Evolutionary conservation across 2,888 invertebrate genomes (phyloP).

Genomic region (Luperina testacea): DNA sequence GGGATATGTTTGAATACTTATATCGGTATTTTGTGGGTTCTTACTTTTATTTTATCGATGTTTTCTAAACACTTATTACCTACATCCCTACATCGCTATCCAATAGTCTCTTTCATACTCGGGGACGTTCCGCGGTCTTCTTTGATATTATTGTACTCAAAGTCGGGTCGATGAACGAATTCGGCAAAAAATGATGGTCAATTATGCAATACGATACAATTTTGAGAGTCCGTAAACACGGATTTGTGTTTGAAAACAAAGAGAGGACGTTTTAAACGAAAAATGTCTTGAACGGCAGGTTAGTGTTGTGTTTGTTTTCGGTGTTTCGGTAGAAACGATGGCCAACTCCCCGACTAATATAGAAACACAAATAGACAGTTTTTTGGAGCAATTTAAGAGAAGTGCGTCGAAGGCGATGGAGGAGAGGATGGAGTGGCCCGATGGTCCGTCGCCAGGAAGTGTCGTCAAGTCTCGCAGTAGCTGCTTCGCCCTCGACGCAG

Average conservation of each 20-base stretch:
- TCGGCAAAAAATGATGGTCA: slow-evolving; percentile 73
- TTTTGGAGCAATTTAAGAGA: slow-evolving; percentile 95
- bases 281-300: slow-evolving; percentile 78
- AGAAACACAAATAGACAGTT: slow-evolving; percentile 96
- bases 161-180: slow-evolving; percentile 82
- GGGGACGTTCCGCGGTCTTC: slow-evolving; percentile 81
- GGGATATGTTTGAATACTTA: not conserved
- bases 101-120: slow-evolving; percentile 81
- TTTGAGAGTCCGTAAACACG: slow-evolving; percentile 59
- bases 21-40: slow-evolving; percentile 18
- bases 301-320: slow-evolving; percentile 87
- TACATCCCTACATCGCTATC: slow-evolving; percentile 67
- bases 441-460: slow-evolving; percentile 84
- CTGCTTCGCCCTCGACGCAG: slow-evolving; percentile 86
- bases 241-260: slow-evolving; percentile 63
- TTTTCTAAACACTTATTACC: slow-evolving; percentile 44
- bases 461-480: slow-evolving; percentile 88
- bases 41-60: slow-evolving; percentile 40
- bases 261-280: slow-evolving; percentile 68
- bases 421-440: slow-evolving; percentile 89
- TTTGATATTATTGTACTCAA: slow-evolving; percentile 79
- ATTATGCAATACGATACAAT: slow-evolving; percentile 73
- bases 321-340: slow-evolving; percentile 90
- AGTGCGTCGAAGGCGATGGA: slow-evolving; percentile 95
- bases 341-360: slow-evolving; percentile 92